Conservation (phyloP, 2,888 invertebrate species). For the Platycheirus albimanus region DNA sequence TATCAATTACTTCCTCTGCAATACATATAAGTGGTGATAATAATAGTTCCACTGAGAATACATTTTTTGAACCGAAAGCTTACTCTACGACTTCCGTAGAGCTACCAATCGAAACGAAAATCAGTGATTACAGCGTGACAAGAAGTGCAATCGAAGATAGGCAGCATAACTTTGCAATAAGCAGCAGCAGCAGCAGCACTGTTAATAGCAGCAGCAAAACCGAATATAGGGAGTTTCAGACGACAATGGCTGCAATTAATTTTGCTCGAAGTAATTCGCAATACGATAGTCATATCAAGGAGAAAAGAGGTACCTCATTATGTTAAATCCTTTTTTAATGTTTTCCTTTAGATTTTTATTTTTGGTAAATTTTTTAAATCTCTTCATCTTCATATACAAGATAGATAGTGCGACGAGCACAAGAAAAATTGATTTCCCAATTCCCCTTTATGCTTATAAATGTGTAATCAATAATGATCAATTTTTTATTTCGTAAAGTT, state of each 20-base stretch:
- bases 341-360: no score
- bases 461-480: slow-evolving; percentile 43
- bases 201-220: slow-evolving; percentile 65
- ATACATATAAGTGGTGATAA: slow-evolving; percentile 60
- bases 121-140: slow-evolving; percentile 28
- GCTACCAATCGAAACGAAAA: slow-evolving; percentile 41
- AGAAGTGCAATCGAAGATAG: slow-evolving; percentile 57
- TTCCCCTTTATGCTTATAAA: no score
- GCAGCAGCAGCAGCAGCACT: slow-evolving; percentile 64
- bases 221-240: slow-evolving; percentile 84
- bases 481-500: neutral
- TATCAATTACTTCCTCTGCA: slow-evolving; percentile 68
- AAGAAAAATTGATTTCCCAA: no score
- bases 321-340: no score
- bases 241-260: slow-evolving; percentile 87
- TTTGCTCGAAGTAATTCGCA: slow-evolving; percentile 91
- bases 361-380: no score
- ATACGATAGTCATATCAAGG: slow-evolving; percentile 93
- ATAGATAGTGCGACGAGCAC: no score
- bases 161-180: slow-evolving; percentile 46
- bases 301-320: slow-evolving; percentile 91
- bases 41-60: slow-evolving; percentile 22
- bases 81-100: slow-evolving; percentile 19
- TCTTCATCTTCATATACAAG: no score
- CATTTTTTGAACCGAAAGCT: slow-evolving; percentile 48